Conservation (phyloP, 2,113 vertebrate genomes). For the Merops nubicus region DNA sequence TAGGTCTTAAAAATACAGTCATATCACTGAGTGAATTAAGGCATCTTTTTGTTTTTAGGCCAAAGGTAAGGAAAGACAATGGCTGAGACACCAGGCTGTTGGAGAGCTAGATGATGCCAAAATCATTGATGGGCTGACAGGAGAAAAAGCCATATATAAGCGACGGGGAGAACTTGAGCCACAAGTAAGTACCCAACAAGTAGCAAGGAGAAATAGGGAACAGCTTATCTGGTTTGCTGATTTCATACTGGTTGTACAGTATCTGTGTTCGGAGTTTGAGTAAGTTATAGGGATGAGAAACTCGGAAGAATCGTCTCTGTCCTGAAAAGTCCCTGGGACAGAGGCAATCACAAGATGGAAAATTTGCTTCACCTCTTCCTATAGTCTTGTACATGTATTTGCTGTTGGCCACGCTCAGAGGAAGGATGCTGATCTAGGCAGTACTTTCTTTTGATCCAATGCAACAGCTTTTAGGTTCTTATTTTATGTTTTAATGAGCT, state of each 20-base stretch:
- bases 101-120: constrained; percentile 96
- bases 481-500: not conserved
- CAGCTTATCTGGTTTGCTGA: too few relatives aligned
- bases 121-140: constrained; percentile 94
- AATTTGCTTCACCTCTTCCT: not conserved
- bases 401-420: not conserved
- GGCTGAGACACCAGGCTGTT: constrained; percentile 89
- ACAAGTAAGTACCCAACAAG: constrained; percentile 79
- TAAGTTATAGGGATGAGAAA: not conserved
- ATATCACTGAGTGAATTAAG: not conserved
- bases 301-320: not conserved
- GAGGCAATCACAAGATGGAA: not conserved
- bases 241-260: too few relatives aligned
- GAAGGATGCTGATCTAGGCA: not conserved
- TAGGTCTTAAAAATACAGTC: not conserved
- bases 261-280: too few relatives aligned
- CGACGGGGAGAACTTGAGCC: constrained; percentile 92
- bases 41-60: constrained; percentile 79
- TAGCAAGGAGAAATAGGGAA: too few relatives aligned
- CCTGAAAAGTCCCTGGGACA: not conserved
- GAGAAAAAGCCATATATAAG: constrained; percentile 95
- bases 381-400: not conserved
- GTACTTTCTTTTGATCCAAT: not conserved
- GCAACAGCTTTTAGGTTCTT: not conserved
- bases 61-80: constrained; percentile 95